phyloP scores from a whole-genome alignment of 1,140 invertebrate genomes.

The Scaptomyza montana region DNA sequence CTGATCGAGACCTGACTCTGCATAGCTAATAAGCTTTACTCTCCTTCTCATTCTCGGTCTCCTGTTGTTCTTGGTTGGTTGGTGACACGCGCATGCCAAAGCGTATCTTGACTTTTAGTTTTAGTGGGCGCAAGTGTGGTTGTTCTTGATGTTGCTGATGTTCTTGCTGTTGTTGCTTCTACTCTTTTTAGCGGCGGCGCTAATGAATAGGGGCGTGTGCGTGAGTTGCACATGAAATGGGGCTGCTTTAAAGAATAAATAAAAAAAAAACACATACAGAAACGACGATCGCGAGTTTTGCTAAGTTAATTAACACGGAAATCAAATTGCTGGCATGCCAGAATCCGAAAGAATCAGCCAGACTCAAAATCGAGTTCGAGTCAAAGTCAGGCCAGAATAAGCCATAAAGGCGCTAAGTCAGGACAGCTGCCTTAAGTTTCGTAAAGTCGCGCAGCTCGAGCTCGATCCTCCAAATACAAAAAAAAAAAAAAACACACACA shows the following conservation, averaged over 20 bases:
- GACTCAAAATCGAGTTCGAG: not conserved
- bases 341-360: not conserved
- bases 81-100: constrained; percentile 50
- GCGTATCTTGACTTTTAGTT: constrained; percentile 19
- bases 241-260: too few species aligned
- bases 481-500: too few species aligned
- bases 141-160: too few species aligned
- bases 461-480: constrained; percentile 3
- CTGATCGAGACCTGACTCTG: constrained; percentile 62
- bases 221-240: constrained; percentile 76
- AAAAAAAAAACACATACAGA: too few species aligned
- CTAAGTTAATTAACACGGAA: constrained; percentile 82
- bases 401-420: constrained; percentile 12
- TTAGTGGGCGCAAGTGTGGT: not conserved
- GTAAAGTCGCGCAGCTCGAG: not conserved
- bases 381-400: not conserved
- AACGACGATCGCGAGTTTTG: constrained; percentile 57
- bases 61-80: not conserved
- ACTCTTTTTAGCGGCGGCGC: constrained; percentile 43
- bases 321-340: constrained; percentile 76
- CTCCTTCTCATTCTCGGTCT: not conserved
- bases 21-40: constrained; percentile 68
- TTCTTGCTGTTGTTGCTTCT: too few species aligned
- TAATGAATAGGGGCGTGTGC: constrained; percentile 79
- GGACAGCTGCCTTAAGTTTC: constrained; percentile 15